These are phyloP conservation scores for Varroa destructor DNA, from an alignment of 1,140 invertebrate genomes.

Conservation along the genomic window DNA sequence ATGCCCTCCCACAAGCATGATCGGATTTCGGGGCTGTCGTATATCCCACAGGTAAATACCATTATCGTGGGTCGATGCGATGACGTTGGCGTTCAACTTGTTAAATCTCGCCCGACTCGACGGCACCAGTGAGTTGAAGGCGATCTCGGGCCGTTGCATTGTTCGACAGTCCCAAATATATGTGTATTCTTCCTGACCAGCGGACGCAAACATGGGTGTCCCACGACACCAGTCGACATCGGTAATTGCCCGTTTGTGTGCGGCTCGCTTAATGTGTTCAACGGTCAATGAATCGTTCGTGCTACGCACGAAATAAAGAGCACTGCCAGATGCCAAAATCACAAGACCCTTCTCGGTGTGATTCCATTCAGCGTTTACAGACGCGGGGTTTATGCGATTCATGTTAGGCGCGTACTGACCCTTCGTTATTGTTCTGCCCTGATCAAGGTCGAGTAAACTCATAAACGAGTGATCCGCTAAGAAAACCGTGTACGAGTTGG, in stretches of 20 bases:
- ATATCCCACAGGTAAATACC: conserved; percentile 27
- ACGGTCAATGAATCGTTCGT: conserved; percentile 6
- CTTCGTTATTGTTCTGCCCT: conserved; percentile 5
- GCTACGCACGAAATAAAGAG: conserved; percentile 17
- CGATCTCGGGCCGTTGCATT: conserved; percentile 4
- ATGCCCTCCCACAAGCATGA: conserved; percentile 12
- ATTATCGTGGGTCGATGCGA: conserved; percentile 9
- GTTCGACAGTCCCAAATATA: conserved; percentile 10
- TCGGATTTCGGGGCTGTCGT: neutral
- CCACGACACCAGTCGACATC: conserved; percentile 20
- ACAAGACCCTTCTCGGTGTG: conserved; percentile 5
- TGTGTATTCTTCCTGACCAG: conserved; percentile 15
- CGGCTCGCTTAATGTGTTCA: neutral
- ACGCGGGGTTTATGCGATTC: conserved; percentile 9
- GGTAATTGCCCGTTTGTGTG: conserved; percentile 5
- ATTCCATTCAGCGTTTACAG: conserved; percentile 22
- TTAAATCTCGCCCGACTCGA: conserved; percentile 17
- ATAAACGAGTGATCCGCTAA: conserved; percentile 3
- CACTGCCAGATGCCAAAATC: neutral
- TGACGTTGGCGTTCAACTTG: conserved; percentile 12
- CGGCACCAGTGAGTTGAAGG: conserved; percentile 15
- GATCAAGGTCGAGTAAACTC: conserved; percentile 10
- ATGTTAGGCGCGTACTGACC: neutral
- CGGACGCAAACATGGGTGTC: neutral
- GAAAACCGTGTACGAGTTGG: neutral